These are phyloP conservation scores for Araneus ventricosus DNA, from an alignment of 1,140 invertebrate species.

Conservation along the genomic window DNA sequence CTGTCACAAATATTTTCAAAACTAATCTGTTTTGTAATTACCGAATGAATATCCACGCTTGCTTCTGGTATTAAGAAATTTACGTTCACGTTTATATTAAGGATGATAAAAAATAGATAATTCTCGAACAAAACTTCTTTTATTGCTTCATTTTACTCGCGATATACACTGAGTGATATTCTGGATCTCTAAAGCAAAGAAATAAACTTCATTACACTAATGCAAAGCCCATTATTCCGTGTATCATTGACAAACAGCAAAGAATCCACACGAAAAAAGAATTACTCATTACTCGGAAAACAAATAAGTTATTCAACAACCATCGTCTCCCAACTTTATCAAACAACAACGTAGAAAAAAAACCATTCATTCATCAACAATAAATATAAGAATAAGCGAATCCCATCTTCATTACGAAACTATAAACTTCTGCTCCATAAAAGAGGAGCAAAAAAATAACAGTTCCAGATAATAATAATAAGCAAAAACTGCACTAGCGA, in stretches of 20 bases:
- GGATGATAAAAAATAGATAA: too few species aligned
- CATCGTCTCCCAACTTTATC: background rate
- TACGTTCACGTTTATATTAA: too few species aligned
- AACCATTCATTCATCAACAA: conserved; percentile 16
- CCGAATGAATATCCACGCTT: too few species aligned
- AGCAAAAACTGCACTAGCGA: background rate
- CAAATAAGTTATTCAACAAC: conserved; percentile 32
- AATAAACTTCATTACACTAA: background rate
- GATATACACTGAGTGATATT: too few species aligned
- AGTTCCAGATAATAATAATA: conserved; percentile 29
- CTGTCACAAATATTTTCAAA: too few species aligned
- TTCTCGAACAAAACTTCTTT: too few species aligned
- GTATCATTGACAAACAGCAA: background rate
- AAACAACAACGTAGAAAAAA: background rate
- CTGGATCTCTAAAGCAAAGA: background rate
- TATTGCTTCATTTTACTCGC: too few species aligned
- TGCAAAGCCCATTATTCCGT: background rate
- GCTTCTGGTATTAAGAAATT: too few species aligned
- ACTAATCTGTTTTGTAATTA: too few species aligned
- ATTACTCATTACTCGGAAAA: conserved; percentile 8
- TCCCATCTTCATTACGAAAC: conserved; percentile 29
- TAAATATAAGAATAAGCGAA: conserved; percentile 43
- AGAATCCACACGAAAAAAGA: background rate
- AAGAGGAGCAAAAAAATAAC: background rate
- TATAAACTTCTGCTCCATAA: background rate